A percentile compares a stretch with the other conserved stretches of the same genome.
These are phyloP conservation scores for Acropora tenuis DNA, from an alignment of 64 coral and sea anemone species.

Conservation along the genomic window DNA sequence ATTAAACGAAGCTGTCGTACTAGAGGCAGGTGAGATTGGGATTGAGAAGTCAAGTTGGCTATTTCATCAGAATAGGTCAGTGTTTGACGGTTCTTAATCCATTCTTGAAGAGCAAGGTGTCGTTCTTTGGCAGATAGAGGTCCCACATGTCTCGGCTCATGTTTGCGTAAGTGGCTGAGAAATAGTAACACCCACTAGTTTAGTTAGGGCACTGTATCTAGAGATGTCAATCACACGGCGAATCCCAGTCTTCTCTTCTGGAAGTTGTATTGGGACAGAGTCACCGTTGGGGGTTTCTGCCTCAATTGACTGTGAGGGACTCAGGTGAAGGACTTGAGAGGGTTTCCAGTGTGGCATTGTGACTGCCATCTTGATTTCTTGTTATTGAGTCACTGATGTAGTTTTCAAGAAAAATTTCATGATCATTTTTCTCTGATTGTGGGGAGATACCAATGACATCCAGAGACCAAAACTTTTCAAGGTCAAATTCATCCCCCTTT, in stretches of 20 bases:
- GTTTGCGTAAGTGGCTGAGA: constrained; percentile 25
- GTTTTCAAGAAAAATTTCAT: too few relatives aligned
- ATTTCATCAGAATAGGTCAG: constrained; percentile 54
- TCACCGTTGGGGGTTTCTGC: neutral
- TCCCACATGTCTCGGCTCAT: neutral
- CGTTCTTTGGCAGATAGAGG: constrained; percentile 11
- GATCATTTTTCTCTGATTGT: too few relatives aligned
- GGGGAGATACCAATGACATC: too few relatives aligned
- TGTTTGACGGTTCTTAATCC: constrained; percentile 45
- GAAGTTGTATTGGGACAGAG: constrained; percentile 7
- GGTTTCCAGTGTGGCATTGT: constrained; percentile 31
- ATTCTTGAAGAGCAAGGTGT: neutral
- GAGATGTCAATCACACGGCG: constrained; percentile 30
- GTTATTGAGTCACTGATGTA: too few relatives aligned
- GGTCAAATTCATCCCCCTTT: too few relatives aligned
- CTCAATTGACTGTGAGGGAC: constrained; percentile 10
- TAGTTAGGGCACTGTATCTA: constrained; percentile 15
- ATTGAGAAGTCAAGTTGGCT: constrained; percentile 17
- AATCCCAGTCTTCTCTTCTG: constrained; percentile 16
- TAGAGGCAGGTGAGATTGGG: constrained; percentile 26
- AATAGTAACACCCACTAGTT: constrained; percentile 48
- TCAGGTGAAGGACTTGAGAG: constrained; percentile 22
- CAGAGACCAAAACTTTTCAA: too few relatives aligned
- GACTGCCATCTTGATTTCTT: too few relatives aligned
- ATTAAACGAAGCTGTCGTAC: constrained; percentile 54